Base-by-base conservation (phyloP, 2,888 invertebrate genomes). In the Coleophora deauratella region DNA sequence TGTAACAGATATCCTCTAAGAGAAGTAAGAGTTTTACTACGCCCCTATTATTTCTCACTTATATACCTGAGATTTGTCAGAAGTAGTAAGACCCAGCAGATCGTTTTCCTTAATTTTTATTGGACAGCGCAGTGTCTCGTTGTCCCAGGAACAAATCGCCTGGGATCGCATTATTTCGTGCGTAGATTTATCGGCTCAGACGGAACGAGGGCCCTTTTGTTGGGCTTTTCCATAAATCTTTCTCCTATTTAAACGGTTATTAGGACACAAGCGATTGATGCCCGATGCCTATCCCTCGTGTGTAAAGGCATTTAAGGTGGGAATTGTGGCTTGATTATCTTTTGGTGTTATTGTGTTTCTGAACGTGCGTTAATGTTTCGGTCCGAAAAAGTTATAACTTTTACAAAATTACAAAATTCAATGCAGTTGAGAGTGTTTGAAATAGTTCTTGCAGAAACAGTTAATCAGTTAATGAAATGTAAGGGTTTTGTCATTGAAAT, bases 191-290 rank as follows among this genome's bases (percentile, higher is more conserved):
- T 82, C 65, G 78, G 66, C 66, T 64, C 66, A 67, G 64, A 58
- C 62, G 70, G 72, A 72, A 73, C 68, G 73, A 66, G 66, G 70
- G 66, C 71, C 73, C 72, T 66, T 78, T 81, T 80, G 78, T 81
- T 74, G 76, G 80, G 73, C 54, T 76, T 75, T 72, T 69, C 70
- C 75, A 79, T 81, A 82, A 80, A 80, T 82, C 79, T 75, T 69
- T 67, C 65, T 67, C 69, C 75, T 77, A 77, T 76, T 79, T 80
- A 80, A 80, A 74, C 77, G 78, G 74, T 78, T 82, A 81, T 81
- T 79, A 80, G 76, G 77, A 74, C 70, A 65, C 67, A 58, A 66
- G 71, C 69, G 76, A 79, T 75, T 77, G 80, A 80, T 78, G 72
- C 71, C 65, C 71, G 57, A 52, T 52, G 62, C 52, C 57, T 57